Evolutionary conservation across 2,888 invertebrate species (phyloP), one percentile per base, ranked within the genome.

Genomic region (Theretra japonica): DNA sequence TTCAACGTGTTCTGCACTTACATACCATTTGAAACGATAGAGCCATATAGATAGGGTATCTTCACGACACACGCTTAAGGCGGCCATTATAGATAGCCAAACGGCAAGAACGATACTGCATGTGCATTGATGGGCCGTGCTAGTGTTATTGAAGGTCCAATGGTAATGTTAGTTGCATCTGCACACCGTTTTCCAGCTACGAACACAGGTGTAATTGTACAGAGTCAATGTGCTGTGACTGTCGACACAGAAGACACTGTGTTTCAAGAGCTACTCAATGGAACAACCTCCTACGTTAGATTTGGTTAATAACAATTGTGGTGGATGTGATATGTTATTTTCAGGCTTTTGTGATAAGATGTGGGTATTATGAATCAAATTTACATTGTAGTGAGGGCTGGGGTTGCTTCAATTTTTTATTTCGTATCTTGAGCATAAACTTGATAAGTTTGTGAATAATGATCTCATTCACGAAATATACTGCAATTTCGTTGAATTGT

Each of bases 31-130:
- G 19, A 53, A 73, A 80, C 82, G 86, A 90, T 89, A 86, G 85
- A 90, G 88, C 79, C 83, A 84, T 89, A 84, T 76, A 79, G 88
- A 86, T 89, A 88, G 77, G 79, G 83, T 89, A 89, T 88, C 87
- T 82, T 76, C 80, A 82, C 82, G 83, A 81, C 81, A 78, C 77
- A 79, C 80, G 80, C 82, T 84, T 84, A 82, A 80, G 82, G 81
- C 78, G 81, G 83, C 82, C 86, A 85, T 90, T 89, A 86, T 77
- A 86, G 89, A 90, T 89, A 89, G 84, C 60, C 83, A 85, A 82
- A 87, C 83, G 80, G 84, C 82, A 75, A 82, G 85, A 84, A 86
- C 82, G 81, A 81, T 81, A 82, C 82, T 85, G 86, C 85, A 83
- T 83, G 84, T 86, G 87, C 85, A 85, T 82, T 85, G 84, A 86